Evolutionary conservation across 2,113 vertebrate species (phyloP).

Genomic region (Loxodonta africana): DNA sequence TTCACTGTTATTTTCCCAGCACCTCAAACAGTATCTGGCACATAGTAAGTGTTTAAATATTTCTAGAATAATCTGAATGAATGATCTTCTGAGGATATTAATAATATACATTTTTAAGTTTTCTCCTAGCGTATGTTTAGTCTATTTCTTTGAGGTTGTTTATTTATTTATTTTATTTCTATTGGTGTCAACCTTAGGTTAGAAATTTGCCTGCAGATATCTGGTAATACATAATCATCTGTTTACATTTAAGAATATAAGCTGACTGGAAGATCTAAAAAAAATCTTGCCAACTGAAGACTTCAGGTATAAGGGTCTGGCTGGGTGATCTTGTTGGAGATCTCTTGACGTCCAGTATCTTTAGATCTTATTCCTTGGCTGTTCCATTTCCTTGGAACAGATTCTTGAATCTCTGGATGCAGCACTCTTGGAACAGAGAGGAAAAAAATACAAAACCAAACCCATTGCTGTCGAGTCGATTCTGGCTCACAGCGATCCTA

Average conservation of each 20-base stretch:
- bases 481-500: too few species aligned
- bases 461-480: too few species aligned
- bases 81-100: slow-evolving; percentile 1
- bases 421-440: not conserved
- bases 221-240: slow-evolving; percentile 31
- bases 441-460: not conserved
- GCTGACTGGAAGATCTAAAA: slow-evolving; percentile 22
- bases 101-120: slow-evolving; percentile 37
- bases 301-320: slow-evolving; percentile 36
- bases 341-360: not conserved
- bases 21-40: not conserved
- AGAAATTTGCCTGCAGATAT: slow-evolving; percentile 39
- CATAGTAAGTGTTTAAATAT: slow-evolving; percentile 28
- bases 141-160: slow-evolving; percentile 27
- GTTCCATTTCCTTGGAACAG: not conserved
- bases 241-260: slow-evolving; percentile 67
- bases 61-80: slow-evolving; percentile 29
- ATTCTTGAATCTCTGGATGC: slow-evolving; percentile 21
- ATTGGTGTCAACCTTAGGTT: not conserved
- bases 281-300: not conserved
- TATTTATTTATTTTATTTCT: not conserved
- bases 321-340: not conserved
- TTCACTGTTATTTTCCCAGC: not conserved
- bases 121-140: slow-evolving; percentile 28
- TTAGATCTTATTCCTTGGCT: slow-evolving; percentile 26